A percentile compares a stretch with the other conserved stretches of the same genome.
phyloP scores from a whole-genome alignment of 2,888 invertebrate genomes.

The Lutraria lutraria region DNA sequence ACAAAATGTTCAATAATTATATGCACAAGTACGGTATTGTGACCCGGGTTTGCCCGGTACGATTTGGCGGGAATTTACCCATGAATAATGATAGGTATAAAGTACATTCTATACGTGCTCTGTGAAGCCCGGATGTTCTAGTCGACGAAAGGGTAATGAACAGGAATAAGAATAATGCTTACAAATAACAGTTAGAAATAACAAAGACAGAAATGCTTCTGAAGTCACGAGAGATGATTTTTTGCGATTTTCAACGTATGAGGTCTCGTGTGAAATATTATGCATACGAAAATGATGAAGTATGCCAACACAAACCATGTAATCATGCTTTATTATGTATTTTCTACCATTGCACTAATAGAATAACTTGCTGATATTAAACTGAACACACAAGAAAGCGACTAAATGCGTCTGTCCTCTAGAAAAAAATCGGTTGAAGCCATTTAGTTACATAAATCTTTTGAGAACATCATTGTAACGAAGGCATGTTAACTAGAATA shows the following conservation, averaged over 20 bases:
- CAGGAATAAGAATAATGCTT: neutral
- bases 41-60: neutral
- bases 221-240: neutral
- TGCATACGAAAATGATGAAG: neutral
- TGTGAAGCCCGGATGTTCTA: neutral
- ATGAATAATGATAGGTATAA: neutral
- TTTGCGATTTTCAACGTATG: conserved; percentile 14
- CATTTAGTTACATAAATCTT: neutral
- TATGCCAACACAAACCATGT: neutral
- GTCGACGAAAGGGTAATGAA: conserved; percentile 1
- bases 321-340: neutral
- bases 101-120: neutral
- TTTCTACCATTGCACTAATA: neutral
- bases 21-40: no score
- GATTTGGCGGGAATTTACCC: neutral
- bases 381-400: neutral
- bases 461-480: neutral
- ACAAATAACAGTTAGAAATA: neutral
- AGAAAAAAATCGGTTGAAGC: conserved; percentile 1
- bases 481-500: conserved; percentile 17
- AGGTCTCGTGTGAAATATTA: neutral
- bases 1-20: no score
- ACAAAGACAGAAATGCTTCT: neutral
- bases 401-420: neutral
- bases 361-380: neutral